Evolutionary conservation across 2,888 invertebrate species (phyloP).

Genomic region (Xestia xanthographa): DNA sequence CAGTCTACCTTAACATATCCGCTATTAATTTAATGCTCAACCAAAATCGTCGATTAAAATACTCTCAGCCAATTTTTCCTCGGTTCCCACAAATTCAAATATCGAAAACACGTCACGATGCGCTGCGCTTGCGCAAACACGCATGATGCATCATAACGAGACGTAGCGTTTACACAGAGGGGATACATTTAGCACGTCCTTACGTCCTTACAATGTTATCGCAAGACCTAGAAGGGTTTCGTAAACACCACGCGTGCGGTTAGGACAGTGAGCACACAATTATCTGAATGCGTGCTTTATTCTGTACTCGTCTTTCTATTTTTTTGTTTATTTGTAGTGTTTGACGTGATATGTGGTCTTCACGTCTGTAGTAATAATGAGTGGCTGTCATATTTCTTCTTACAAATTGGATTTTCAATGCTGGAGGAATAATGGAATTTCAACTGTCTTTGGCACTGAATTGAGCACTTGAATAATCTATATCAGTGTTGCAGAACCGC

Average conservation of each 20-base stretch:
- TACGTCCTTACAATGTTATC: conserved; percentile 72
- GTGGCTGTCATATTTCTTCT: conserved; percentile 13
- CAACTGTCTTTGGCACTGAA: neutral
- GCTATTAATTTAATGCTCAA: neutral
- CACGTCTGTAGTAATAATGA: conserved; percentile 30
- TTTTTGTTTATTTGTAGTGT: conserved; percentile 24
- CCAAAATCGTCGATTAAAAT: conserved; percentile 11
- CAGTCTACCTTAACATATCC: neutral
- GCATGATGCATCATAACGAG: conserved; percentile 66
- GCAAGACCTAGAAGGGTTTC: conserved; percentile 62
- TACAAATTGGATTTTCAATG: conserved; percentile 21
- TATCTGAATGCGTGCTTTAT: conserved; percentile 48
- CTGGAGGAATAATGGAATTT: neutral
- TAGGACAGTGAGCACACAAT: conserved; percentile 57
- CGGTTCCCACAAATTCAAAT: conserved; percentile 57
- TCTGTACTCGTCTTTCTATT: conserved; percentile 17
- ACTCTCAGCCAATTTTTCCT: conserved; percentile 15
- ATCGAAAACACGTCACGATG: conserved; percentile 62
- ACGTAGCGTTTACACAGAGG: conserved; percentile 57
- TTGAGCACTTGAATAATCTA: neutral
- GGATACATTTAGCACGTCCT: conserved; percentile 72
- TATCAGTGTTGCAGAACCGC: neutral
- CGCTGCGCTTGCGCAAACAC: conserved; percentile 56
- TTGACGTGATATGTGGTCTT: conserved; percentile 44
- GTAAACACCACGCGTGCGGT: conserved; percentile 65